These are phyloP conservation scores for Epinotia bilunana DNA, from an alignment of 2,888 invertebrate genomes.

Conservation along the genomic window DNA sequence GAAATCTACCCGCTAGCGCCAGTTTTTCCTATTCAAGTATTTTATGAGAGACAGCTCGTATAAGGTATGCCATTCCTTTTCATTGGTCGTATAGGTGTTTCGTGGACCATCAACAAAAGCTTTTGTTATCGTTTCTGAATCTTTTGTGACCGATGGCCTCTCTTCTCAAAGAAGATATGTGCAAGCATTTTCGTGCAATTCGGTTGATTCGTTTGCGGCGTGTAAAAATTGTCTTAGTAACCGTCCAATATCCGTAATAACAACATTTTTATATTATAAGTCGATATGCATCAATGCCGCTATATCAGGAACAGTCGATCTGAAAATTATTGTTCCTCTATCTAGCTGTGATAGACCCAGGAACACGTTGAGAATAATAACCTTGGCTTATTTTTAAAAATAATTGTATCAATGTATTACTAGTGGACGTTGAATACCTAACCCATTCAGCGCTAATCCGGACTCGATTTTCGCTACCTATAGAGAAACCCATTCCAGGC, in stretches of 20 bases:
- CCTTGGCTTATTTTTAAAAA: too few relatives aligned
- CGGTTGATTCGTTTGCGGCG: background rate
- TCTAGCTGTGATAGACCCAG: too few relatives aligned
- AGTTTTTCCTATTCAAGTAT: constrained; percentile 27
- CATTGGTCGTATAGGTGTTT: constrained; percentile 28
- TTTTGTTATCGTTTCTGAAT: constrained; percentile 19
- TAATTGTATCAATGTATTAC: too few relatives aligned
- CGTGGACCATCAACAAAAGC: constrained; percentile 17
- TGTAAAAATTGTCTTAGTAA: background rate
- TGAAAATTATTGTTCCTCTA: too few relatives aligned
- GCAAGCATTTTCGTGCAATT: constrained; percentile 2
- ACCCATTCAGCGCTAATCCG: too few relatives aligned
- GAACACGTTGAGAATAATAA: too few relatives aligned
- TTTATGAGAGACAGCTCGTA: constrained; percentile 34
- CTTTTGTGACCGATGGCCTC: background rate
- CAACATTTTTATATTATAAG: background rate
- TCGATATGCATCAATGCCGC: background rate
- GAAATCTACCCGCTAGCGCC: constrained; percentile 15
- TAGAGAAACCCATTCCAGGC: too few relatives aligned
- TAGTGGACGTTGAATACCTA: too few relatives aligned
- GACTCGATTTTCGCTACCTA: too few relatives aligned
- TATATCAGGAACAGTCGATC: background rate
- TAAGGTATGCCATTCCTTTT: constrained; percentile 32
- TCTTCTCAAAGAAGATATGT: background rate
- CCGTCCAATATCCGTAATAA: background rate